Base-by-base conservation (phyloP, 2,113 vertebrate genomes). In the Proterorhinus semilunaris region DNA sequence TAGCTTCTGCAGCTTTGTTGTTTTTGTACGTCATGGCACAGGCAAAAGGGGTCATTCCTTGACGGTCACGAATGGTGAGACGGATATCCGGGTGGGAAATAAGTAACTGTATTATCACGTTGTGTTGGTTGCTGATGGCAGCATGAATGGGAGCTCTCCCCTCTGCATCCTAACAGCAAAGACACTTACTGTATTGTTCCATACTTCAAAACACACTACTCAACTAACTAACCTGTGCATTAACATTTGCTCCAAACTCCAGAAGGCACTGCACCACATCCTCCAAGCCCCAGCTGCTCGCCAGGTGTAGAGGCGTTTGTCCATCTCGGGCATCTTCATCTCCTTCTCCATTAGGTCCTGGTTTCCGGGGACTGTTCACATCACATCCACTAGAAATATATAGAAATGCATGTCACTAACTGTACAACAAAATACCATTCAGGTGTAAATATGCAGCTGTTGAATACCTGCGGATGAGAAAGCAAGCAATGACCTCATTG, bases 11-110 rank as follows among this genome's bases (percentile, higher is more conserved):
- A 0, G 98, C 97, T 82, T 97, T 99, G 73, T 99, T 99, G 79
- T 98, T 99, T 90, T 98, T 99, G 62, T 95, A 95, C 0, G 96
- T 98, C 98, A 99, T 99, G 53, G 97, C 98, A 12, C 98, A 99
- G 62, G 97, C 96, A 10, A 99, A 98, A 0, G 98, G 98, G 5
- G 97, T 99, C 92, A 96, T 94, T 73, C 97, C 96, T 84, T 97
- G 98, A 49, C 98, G 92, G 86, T 99, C 98, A 11, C 98, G 94
- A 6, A 95, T 84, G 11, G 92, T 96, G 13, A 99, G 87, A 62
- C 95, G 95, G 81, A 99, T 98, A 43, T 96, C 94, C 0, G 97
- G 96, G 78, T 99, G 97, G 2, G 95, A 98, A 76, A 99, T 96
- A 88, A 99, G 91, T 74, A 99, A 89, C 91, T 98, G 96, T 74